Conservation (phyloP, 2,888 invertebrate species). For the Iselma pallidipennis region DNA sequence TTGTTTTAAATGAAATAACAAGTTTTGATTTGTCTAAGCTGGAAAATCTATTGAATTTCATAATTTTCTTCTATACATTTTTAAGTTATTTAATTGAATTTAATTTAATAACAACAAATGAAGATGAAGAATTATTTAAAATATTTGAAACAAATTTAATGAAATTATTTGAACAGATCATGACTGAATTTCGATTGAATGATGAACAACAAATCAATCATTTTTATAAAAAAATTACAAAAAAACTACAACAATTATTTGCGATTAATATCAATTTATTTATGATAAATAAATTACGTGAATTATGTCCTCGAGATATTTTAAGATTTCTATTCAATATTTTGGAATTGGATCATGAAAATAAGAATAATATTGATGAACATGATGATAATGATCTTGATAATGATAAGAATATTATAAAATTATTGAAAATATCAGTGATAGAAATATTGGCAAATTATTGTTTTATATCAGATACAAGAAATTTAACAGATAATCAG, state of each 20-base stretch:
- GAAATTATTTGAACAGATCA: neutral
- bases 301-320: neutral
- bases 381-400: neutral
- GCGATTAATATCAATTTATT: neutral
- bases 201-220: neutral
- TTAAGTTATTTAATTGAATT: neutral
- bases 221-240: neutral
- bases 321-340: conserved; percentile 29
- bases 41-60: neutral
- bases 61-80: neutral
- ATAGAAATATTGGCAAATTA: conserved; percentile 39
- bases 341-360: conserved; percentile 10
- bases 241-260: neutral
- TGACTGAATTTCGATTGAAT: neutral
- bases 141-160: neutral
- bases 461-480: conserved; percentile 35
- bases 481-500: conserved; percentile 33
- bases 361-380: neutral
- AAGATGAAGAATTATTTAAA: neutral
- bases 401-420: neutral
- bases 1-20: neutral
- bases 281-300: neutral
- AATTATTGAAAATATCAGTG: conserved; percentile 31
- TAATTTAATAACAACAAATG: neutral
- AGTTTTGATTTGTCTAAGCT: neutral